phyloP scores from a whole-genome alignment of 2,888 invertebrate genomes.

The Seira ritae region DNA sequence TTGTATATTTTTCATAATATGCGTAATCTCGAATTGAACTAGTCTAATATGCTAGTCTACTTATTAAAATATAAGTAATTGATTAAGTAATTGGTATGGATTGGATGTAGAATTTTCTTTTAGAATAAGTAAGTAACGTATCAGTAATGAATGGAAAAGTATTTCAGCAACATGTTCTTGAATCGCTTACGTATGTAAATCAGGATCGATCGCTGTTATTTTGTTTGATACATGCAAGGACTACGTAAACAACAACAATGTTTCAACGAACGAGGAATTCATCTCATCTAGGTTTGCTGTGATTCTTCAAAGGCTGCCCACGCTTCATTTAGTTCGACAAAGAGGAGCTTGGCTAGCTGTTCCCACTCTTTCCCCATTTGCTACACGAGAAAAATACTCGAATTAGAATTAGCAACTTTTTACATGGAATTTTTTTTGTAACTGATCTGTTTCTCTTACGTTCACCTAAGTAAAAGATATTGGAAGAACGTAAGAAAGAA shows the following conservation, averaged over 20 bases:
- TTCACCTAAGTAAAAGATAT: too few relatives aligned
- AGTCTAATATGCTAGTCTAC: neutral
- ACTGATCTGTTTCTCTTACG: too few relatives aligned
- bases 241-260: neutral
- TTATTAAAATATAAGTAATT: neutral
- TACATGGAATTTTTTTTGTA: too few relatives aligned
- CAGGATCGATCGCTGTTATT: conserved; percentile 12
- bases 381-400: conserved; percentile 82
- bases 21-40: conserved; percentile 23
- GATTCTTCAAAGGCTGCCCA: conserved; percentile 94
- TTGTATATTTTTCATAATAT: neutral
- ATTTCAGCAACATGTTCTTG: too few relatives aligned
- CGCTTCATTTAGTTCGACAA: conserved; percentile 99
- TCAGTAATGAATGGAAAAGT: too few relatives aligned
- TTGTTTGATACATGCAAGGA: too few relatives aligned
- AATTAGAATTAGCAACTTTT: too few relatives aligned
- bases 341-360: conserved; percentile 95
- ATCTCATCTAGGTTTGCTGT: conserved; percentile 35
- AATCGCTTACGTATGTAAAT: neutral
- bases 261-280: neutral
- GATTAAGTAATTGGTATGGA: neutral
- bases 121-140: too few relatives aligned
- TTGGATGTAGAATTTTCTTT: neutral
- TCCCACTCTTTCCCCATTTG: conserved; percentile 95
- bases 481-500: too few relatives aligned